A percentile compares a stretch with the other conserved stretches of the same genome.
phyloP scores from a whole-genome alignment of 2,888 invertebrate species.

The Drosophila atroscutellata region DNA sequence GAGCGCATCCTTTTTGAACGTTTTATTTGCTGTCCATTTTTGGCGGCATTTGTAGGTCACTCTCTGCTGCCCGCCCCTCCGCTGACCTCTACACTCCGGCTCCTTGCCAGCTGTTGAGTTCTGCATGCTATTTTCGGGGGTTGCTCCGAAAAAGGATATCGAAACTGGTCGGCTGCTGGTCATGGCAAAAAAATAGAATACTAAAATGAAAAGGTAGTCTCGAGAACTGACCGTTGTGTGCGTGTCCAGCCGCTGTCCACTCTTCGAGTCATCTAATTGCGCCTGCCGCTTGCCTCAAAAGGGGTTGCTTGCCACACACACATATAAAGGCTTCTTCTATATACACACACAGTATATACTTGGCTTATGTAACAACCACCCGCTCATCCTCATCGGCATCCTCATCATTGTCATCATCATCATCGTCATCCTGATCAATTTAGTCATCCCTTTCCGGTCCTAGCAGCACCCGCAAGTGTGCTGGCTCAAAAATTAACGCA shows the following conservation, averaged over 20 bases:
- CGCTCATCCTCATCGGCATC: slow-evolving; percentile 39
- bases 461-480: slow-evolving; percentile 52
- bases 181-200: slow-evolving; percentile 45
- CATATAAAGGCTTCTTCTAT: neutral
- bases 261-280: slow-evolving; percentile 66
- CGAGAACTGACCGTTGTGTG: slow-evolving; percentile 46
- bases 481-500: slow-evolving; percentile 58
- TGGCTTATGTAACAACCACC: slow-evolving; percentile 55
- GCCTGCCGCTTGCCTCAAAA: slow-evolving; percentile 51
- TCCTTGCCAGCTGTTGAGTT: slow-evolving; percentile 65
- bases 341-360: slow-evolving; percentile 9
- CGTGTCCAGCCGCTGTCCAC: slow-evolving; percentile 37
- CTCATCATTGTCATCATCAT: slow-evolving; percentile 18
- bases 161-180: slow-evolving; percentile 51
- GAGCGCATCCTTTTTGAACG: slow-evolving; percentile 50
- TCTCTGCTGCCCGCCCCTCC: slow-evolving; percentile 15
- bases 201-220: slow-evolving; percentile 32
- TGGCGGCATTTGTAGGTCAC: slow-evolving; percentile 71
- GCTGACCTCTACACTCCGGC: slow-evolving; percentile 41
- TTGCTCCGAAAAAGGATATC: slow-evolving; percentile 58
- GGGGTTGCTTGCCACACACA: slow-evolving; percentile 52
- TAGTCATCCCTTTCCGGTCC: slow-evolving; percentile 12
- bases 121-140: slow-evolving; percentile 60
- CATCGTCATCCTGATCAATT: slow-evolving; percentile 4
- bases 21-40: slow-evolving; percentile 51